Evolutionary conservation across 1,140 invertebrate species (phyloP), one percentile per base, ranked within the genome.

Genomic region (Triops cancriformis): DNA sequence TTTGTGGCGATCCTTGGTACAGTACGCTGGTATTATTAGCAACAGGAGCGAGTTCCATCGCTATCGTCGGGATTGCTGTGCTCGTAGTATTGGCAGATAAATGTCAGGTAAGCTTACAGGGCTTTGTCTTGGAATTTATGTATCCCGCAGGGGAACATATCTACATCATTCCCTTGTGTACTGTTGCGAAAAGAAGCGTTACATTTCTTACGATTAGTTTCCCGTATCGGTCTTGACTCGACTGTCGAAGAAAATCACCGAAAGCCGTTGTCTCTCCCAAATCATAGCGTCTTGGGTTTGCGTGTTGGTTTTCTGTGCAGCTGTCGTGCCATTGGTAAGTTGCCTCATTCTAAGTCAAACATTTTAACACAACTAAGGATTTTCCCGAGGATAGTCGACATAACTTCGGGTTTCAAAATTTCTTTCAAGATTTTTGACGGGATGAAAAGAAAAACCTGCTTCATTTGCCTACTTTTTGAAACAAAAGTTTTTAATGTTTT

Each of bases 61-160:
- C 23, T 18, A 26, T 73, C 26, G 64, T 78, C 12, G 28, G 42
- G 11, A 72, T 80, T 27, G 41, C 83, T 12, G 80, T 83, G 23
- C 43, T 83, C 11, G 42, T 83, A 10, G 74, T 81, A 7, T 37
- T 82, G 14, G 80, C 81, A 0, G 83, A 83, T 72, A 79, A 78
- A 72, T 82, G 79, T 31, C 41, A 51, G 64, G 82, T 82, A 80
- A 64, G 14, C 77, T 79, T 27, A 9, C 31, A 7, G 31, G 7
- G 31, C 31, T 73, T 27, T 76, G 64, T 74, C 72, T 37, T n/a
- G 74, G 74, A 42, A 73, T 78, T 64, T 75, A 64, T 28, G 51
- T n/a, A 64, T 14, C 18, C 51, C 78, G 23, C n/a, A 75, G 43
- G 76, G 75, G 2, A 77, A 73, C 9, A 80, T 79, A 43, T 79